A percentile compares a stretch with the other conserved stretches of the same genome.
Conservation (phyloP, 2,888 invertebrate species). For the Plemyria rubiginata region DNA sequence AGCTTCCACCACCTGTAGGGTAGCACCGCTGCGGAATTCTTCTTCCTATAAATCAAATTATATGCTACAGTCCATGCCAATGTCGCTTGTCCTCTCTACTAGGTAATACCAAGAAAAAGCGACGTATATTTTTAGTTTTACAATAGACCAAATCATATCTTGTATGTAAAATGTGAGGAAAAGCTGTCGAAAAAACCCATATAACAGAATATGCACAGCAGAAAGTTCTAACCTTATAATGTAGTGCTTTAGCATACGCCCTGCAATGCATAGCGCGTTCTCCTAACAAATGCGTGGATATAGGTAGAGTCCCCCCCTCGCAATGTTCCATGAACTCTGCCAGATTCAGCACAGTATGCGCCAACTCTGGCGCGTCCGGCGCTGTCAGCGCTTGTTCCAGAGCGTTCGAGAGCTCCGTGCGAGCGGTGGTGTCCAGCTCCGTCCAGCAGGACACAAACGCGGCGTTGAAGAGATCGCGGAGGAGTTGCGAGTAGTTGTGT, state of each 20-base stretch:
- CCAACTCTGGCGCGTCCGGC: slow-evolving; percentile 97
- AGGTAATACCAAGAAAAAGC: too few relatives aligned
- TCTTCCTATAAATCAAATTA: slow-evolving; percentile 87
- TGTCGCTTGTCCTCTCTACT: neutral
- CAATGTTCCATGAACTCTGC: slow-evolving; percentile 99
- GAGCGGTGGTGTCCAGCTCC: slow-evolving; percentile 92
- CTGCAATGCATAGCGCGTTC: slow-evolving; percentile 98
- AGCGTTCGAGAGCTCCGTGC: slow-evolving; percentile 93
- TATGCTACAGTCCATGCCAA: neutral
- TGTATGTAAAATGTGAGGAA: too few relatives aligned
- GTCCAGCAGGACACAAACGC: slow-evolving; percentile 99
- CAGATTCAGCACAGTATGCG: slow-evolving; percentile 97
- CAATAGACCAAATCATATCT: too few relatives aligned
- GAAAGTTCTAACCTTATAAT: slow-evolving; percentile 77
- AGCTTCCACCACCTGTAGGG: slow-evolving; percentile 95
- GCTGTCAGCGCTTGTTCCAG: slow-evolving; percentile 95
- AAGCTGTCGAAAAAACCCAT: too few relatives aligned
- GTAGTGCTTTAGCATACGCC: slow-evolving; percentile 87
- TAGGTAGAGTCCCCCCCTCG: slow-evolving; percentile 96
- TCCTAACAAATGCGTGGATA: slow-evolving; percentile 94
- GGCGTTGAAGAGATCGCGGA: slow-evolving; percentile 98
- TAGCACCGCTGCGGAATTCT: slow-evolving; percentile 94
- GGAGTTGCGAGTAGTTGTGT: slow-evolving; percentile 97
- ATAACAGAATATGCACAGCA: too few relatives aligned
- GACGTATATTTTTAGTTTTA: too few relatives aligned